Evolutionary conservation across 37 sponge, comb jelly and placozoan species (phyloP).

Genomic region (Tethya wilhelma): DNA sequence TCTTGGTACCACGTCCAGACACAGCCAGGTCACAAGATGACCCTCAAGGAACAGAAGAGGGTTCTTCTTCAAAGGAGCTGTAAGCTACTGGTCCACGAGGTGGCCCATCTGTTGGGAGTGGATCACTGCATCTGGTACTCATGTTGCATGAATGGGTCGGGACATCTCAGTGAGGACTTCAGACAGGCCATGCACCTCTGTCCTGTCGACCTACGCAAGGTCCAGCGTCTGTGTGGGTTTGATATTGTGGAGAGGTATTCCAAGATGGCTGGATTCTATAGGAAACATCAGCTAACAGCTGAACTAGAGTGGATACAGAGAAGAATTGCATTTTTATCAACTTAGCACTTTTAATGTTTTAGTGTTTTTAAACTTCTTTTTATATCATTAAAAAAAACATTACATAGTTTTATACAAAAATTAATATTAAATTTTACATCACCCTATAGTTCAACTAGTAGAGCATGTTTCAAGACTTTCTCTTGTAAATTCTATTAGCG

Average conservation of each 20-base stretch:
- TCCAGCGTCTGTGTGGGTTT: slow-evolving; percentile 81
- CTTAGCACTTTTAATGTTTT: no score
- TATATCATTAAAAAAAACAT: no score
- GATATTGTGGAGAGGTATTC: slow-evolving; percentile 74
- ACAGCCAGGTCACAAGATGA: background rate
- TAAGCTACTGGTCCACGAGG: slow-evolving; percentile 91
- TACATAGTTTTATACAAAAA: no score
- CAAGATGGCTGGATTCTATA: slow-evolving; percentile 58
- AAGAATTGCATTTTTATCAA: slow-evolving; percentile 41
- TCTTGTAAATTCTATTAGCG: slow-evolving; percentile 79
- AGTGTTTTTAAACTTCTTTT: background rate
- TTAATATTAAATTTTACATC: no score
- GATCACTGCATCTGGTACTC: slow-evolving; percentile 94
- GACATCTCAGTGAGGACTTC: slow-evolving; percentile 94
- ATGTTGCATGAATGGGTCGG: slow-evolving; percentile 98
- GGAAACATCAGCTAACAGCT: slow-evolving; percentile 45
- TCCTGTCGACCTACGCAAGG: slow-evolving; percentile 89
- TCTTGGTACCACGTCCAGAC: slow-evolving; percentile 75
- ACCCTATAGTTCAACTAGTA: background rate
- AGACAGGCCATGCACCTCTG: slow-evolving; percentile 91
- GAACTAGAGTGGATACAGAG: slow-evolving; percentile 72
- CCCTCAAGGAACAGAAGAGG: slow-evolving; percentile 7
- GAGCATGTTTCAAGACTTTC: slow-evolving; percentile 37
- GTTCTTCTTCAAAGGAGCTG: slow-evolving; percentile 82
- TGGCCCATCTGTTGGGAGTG: slow-evolving; percentile 87